These are phyloP conservation scores for Stenodera caucasica DNA, from an alignment of 2,888 invertebrate genomes.

Conservation along the genomic window DNA sequence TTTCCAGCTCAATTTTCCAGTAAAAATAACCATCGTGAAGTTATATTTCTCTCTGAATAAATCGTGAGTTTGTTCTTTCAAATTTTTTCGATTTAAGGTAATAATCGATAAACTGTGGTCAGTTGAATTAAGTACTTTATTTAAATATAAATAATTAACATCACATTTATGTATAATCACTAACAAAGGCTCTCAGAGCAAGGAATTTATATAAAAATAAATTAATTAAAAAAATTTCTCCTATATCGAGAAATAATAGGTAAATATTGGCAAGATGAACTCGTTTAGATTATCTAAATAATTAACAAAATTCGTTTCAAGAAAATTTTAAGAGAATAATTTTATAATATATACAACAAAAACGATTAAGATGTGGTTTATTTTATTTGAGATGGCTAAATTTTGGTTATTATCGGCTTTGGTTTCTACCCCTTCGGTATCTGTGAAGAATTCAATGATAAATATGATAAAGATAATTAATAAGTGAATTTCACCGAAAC, in stretches of 20 bases:
- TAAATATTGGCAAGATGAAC: slow-evolving; percentile 21
- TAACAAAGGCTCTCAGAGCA: slow-evolving; percentile 33
- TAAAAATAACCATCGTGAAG: not conserved
- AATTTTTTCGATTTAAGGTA: not conserved
- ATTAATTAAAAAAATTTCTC: slow-evolving; percentile 14
- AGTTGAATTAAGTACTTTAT: slow-evolving; percentile 32
- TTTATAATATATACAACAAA: slow-evolving; percentile 16
- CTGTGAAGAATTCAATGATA: slow-evolving; percentile 9
- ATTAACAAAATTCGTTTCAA: slow-evolving; percentile 1
- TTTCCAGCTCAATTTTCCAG: not conserved
- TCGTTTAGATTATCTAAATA: not conserved
- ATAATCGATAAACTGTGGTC: not conserved
- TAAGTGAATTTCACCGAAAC: slow-evolving; percentile 27
- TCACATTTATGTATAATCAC: slow-evolving; percentile 38
- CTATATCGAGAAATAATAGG: slow-evolving; percentile 6
- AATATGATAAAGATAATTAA: slow-evolving; percentile 8
- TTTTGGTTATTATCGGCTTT: slow-evolving; percentile 19
- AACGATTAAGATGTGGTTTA: slow-evolving; percentile 14
- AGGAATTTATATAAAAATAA: slow-evolving; percentile 20
- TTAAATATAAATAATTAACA: slow-evolving; percentile 40
- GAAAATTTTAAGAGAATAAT: slow-evolving; percentile 11
- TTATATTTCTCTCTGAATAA: too few species aligned
- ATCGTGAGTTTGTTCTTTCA: too few species aligned
- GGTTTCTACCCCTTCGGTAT: slow-evolving; percentile 22
- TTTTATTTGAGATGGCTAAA: slow-evolving; percentile 10